Evolutionary conservation across 2,888 invertebrate species (phyloP).

Genomic region (Megamerina dolium): DNA sequence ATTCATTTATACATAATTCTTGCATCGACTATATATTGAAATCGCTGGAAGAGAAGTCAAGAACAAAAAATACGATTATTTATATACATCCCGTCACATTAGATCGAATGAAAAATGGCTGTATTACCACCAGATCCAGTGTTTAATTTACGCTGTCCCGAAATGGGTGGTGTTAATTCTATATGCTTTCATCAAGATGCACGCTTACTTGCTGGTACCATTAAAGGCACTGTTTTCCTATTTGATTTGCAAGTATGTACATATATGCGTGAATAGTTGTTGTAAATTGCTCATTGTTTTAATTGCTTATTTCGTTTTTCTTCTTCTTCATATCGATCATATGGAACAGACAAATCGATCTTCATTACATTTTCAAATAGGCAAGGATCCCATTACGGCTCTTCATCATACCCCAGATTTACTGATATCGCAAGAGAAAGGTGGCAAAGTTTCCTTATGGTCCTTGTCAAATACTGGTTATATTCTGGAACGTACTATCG

Average conservation of each 20-base stretch:
- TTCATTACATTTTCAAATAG: conserved; percentile 60
- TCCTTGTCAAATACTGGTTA: conserved; percentile 58
- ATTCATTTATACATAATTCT: too few species aligned
- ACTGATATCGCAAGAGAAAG: conserved; percentile 70
- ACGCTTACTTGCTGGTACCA: conserved; percentile 66
- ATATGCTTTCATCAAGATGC: conserved; percentile 64
- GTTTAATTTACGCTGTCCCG: conserved; percentile 63
- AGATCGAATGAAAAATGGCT: conserved; percentile 52
- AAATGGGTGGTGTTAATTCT: conserved; percentile 67
- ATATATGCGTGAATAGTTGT: background rate
- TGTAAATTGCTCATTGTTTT: background rate
- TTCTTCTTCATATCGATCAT: background rate
- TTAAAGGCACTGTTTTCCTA: conserved; percentile 67
- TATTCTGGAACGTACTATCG: conserved; percentile 53
- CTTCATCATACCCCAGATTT: conserved; percentile 54
- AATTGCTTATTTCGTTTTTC: background rate
- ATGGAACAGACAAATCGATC: conserved; percentile 62
- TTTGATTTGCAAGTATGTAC: conserved; percentile 70
- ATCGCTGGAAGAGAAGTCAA: too few species aligned
- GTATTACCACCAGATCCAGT: conserved; percentile 68
- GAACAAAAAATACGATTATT: too few species aligned
- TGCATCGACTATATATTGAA: too few species aligned
- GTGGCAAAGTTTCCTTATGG: conserved; percentile 64
- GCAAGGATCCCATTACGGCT: conserved; percentile 52
- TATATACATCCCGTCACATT: too few species aligned